Evolutionary conservation across 2,797 vertebrate genomes (phyloP).

Genomic region (Denticeps clupeoides): DNA sequence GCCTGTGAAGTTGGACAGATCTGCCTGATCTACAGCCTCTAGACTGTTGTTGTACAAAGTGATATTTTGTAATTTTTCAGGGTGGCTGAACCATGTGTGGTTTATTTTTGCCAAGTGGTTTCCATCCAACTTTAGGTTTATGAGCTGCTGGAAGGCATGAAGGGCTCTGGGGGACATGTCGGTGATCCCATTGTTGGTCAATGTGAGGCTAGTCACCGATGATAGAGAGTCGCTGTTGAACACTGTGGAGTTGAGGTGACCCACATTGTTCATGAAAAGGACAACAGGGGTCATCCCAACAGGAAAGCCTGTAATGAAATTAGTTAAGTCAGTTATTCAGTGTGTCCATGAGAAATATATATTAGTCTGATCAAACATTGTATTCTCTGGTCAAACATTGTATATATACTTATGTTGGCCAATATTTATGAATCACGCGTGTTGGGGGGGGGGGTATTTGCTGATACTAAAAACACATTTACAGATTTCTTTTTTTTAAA

Average conservation of each 20-base stretch:
- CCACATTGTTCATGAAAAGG: slow-evolving; percentile 27
- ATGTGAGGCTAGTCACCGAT: slow-evolving; percentile 46
- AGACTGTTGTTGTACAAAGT: slow-evolving; percentile 40
- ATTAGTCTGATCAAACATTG: background rate
- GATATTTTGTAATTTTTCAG: slow-evolving; percentile 32
- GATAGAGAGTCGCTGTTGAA: slow-evolving; percentile 41
- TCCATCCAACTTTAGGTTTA: slow-evolving; percentile 33
- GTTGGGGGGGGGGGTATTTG: too few species aligned
- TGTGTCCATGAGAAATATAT: background rate
- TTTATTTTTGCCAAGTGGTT: slow-evolving; percentile 41
- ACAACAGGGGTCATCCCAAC: slow-evolving; percentile 36
- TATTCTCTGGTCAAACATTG: too few species aligned
- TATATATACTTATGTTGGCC: too few species aligned
- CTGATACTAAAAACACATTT: too few species aligned
- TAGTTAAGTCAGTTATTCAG: background rate
- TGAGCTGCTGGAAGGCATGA: slow-evolving; percentile 40
- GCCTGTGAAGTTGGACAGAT: slow-evolving; percentile 26
- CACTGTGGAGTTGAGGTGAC: slow-evolving; percentile 41
- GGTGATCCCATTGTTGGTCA: slow-evolving; percentile 35
- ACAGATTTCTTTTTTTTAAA: too few species aligned
- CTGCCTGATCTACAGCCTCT: slow-evolving; percentile 13
- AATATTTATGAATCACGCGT: too few species aligned
- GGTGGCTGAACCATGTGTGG: slow-evolving; percentile 46
- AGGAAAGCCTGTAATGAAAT: slow-evolving; percentile 34
- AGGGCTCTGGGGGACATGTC: slow-evolving; percentile 41